phyloP scores from a whole-genome alignment of 2,797 vertebrate genomes.

The Peromyscus attwateri region DNA sequence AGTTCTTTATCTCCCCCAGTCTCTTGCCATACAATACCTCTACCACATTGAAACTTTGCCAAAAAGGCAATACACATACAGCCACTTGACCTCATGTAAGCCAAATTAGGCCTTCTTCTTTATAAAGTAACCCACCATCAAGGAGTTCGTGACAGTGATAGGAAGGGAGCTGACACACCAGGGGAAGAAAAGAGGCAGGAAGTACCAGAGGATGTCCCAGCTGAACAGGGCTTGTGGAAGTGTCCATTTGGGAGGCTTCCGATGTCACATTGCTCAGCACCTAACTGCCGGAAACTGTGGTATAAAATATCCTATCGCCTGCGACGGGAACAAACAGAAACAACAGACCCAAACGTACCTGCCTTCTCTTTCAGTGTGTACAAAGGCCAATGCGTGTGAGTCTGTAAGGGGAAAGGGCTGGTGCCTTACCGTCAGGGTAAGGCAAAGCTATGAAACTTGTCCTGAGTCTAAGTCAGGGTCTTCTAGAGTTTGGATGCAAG shows the following conservation, averaged over 20 bases:
- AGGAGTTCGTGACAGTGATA: not conserved
- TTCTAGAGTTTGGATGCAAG: not conserved
- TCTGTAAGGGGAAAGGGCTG: not conserved
- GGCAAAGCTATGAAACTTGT: not conserved
- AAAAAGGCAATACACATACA: not conserved
- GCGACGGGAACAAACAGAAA: not conserved
- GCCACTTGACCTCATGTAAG: not conserved
- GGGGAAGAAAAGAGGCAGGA: not conserved
- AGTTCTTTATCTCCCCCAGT: not conserved
- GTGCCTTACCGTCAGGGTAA: not conserved
- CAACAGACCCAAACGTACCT: not conserved
- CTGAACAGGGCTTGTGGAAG: too few relatives aligned
- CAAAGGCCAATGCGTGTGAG: not conserved
- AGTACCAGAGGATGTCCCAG: not conserved
- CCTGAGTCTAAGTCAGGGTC: not conserved
- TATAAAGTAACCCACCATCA: not conserved
- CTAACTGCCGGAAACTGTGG: too few relatives aligned
- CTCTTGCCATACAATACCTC: not conserved
- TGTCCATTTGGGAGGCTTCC: too few relatives aligned
- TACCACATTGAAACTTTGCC: not conserved
- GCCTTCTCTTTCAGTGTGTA: not conserved
- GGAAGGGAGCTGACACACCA: not conserved
- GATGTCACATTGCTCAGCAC: accelerated
- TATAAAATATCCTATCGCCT: not conserved
- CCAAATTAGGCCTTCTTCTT: not conserved